Percentiles rank a stretch among this genome's conserved stretches.
Evolutionary conservation across 1,140 invertebrate genomes (phyloP).

Genomic region (Samia ricini): DNA sequence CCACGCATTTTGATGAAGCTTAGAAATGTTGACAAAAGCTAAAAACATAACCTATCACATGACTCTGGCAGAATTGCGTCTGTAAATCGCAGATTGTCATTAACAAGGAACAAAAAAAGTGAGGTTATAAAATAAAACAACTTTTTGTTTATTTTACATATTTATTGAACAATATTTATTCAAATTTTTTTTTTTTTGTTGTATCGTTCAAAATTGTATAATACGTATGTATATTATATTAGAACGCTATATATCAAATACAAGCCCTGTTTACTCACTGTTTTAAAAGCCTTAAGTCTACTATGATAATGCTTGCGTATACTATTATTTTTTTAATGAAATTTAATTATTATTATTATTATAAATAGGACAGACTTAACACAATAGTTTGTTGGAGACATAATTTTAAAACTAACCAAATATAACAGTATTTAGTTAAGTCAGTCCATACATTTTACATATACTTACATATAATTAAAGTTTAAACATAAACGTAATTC

Average conservation of each 20-base stretch:
- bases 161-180: slow-evolving; percentile 71
- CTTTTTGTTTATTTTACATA: slow-evolving; percentile 54
- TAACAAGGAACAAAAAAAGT: background rate
- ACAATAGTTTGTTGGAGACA: too few species aligned
- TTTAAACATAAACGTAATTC: too few species aligned
- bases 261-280: slow-evolving; percentile 72
- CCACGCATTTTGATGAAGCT: too few species aligned
- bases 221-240: slow-evolving; percentile 59
- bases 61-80: too few species aligned
- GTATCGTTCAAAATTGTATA: slow-evolving; percentile 74
- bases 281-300: slow-evolving; percentile 58
- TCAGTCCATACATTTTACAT: too few species aligned
- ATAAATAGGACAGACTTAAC: too few species aligned
- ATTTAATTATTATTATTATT: background rate
- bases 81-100: too few species aligned
- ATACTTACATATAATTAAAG: too few species aligned
- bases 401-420: too few species aligned
- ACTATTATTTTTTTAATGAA: background rate
- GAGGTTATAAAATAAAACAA: slow-evolving; percentile 33
- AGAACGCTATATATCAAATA: slow-evolving; percentile 59
- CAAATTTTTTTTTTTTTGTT: slow-evolving; percentile 55
- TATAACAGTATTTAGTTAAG: too few species aligned
- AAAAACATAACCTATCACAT: too few species aligned
- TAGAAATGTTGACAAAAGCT: too few species aligned
- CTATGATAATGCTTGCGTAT: slow-evolving; percentile 38